Base-by-base conservation (phyloP, 2,113 vertebrate species). In the Pungitius pungitius region DNA sequence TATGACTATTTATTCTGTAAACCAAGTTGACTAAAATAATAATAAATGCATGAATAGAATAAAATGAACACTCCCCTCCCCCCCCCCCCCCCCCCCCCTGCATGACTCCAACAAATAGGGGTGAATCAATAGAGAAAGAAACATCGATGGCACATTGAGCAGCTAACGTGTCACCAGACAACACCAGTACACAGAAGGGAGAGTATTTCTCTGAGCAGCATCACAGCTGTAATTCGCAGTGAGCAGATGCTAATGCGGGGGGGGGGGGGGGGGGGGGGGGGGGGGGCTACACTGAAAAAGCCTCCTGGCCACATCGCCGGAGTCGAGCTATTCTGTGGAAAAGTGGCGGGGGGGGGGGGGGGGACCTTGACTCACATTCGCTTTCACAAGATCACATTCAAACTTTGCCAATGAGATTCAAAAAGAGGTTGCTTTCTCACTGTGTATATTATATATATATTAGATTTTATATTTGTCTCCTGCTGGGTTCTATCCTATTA, bases 211-310 rank as follows among this genome's bases (percentile, higher is more conserved):
- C 73, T 69, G 39, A 49, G 72, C 78, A n/a, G n/a, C n/a, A n/a
- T n/a, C n/a, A n/a, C n/a, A 60, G 49, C 12, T 63, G 26, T 54
- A 73, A 72, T 85, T 72, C 67, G 65, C 66, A 75, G 65, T 35
- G 81, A 80, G 77, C 55, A 66, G 78, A 81, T 79, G 55, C 47
- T 27, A 81, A 79, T 89, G n/a, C n/a, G n/a, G n/a, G n/a, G n/a
- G n/a, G n/a, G n/a, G n/a, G n/a, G n/a, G n/a, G n/a, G n/a, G n/a
- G n/a, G n/a, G n/a, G n/a, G n/a, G n/a, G n/a, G n/a, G n/a, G n/a
- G n/a, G n/a, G n/a, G n/a, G n/a, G n/a, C n/a, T n/a, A n/a, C n/a
- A n/a, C n/a, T n/a, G n/a, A n/a, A n/a, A n/a, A n/a, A n/a, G n/a
- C n/a, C 49, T 76, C 26, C 42, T 14, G 43, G 63, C 72, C 82